A percentile compares a stretch with the other conserved stretches of the same genome.
phyloP scores from a whole-genome alignment of 2,888 invertebrate genomes.

The Cosmorhoe ocellata region DNA sequence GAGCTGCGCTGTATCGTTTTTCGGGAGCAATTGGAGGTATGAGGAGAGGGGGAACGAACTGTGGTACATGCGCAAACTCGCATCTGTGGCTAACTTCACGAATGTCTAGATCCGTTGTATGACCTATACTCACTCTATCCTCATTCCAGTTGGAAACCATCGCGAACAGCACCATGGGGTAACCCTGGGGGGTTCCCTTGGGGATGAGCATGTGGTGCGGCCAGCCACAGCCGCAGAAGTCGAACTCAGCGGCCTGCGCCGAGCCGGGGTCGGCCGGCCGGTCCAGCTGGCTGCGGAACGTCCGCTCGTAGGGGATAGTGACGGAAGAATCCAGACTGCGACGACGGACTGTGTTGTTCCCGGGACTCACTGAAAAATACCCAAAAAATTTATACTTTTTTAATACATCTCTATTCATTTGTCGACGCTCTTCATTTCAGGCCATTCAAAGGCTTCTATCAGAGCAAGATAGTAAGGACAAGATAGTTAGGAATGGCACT shows the following conservation, averaged over 20 bases:
- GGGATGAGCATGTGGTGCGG: slow-evolving; percentile 91
- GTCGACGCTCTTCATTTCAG: too few relatives aligned
- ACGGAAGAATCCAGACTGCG: slow-evolving; percentile 88
- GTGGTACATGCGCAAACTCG: too few relatives aligned
- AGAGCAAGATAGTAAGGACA: too few relatives aligned
- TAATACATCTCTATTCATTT: too few relatives aligned
- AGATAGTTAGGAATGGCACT: too few relatives aligned
- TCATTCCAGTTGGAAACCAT: slow-evolving; percentile 89
- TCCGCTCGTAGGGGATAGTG: slow-evolving; percentile 91
- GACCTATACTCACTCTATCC: slow-evolving; percentile 80
- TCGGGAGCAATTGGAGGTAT: too few relatives aligned
- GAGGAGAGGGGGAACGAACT: too few relatives aligned
- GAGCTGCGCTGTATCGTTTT: too few relatives aligned
- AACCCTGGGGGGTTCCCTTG: slow-evolving; percentile 86
- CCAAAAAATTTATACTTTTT: too few relatives aligned
- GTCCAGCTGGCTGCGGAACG: slow-evolving; percentile 86
- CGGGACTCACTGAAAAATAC: slow-evolving; percentile 82
- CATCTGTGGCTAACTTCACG: too few relatives aligned
- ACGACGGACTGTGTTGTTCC: slow-evolving; percentile 85
- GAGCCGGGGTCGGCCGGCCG: slow-evolving; percentile 82
- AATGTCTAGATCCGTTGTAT: too few relatives aligned
- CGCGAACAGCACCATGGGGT: slow-evolving; percentile 86
- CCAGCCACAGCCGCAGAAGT: slow-evolving; percentile 95
- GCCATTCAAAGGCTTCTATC: too few relatives aligned
- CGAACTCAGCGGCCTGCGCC: slow-evolving; percentile 81